Base-by-base conservation (phyloP, 1,140 invertebrate species). In the Drosophila aff. region DNA sequence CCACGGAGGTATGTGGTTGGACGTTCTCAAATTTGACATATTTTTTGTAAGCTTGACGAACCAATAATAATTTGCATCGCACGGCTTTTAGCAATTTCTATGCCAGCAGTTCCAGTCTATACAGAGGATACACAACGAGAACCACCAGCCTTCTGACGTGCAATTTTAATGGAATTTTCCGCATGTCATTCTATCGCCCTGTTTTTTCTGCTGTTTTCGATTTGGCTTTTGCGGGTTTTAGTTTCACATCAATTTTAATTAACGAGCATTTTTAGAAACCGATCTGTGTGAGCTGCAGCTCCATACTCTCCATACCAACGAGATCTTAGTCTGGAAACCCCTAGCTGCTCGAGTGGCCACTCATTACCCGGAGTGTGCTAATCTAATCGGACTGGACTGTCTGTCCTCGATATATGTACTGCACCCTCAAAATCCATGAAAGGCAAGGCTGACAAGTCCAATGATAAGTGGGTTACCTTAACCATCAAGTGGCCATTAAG, bases 61-160 rank as follows among this genome's bases (percentile, higher is more conserved):
- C 89, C 89, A 91, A 91, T 91, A 89, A 91, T 89, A 91, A 85
- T 91, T 91, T 82, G 77, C 79, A 91, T 89, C 55, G 81, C 81
- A 78, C 79, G 84, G 58, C 53, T 68, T 73, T 69, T 69, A 75
- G 46, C 62, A 63, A 90, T 90, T 84, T 84, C 78, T 90, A 89
- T 90, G 84, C 68, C 67, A 61, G 50, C 44, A 41, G 40, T 46
- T 36, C 21, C 26, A 28, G 49, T 47, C 31, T 43, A 46, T 41
- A 16, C 28, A 64, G 13, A 2, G 40, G n/a, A 16, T 38, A 58
- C 41, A 69, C 43, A 23, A 2, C 16, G 33, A 4, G 13, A 23
- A 69, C 18, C 11, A 52, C 28, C 53, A 18, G 36, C 41, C 33
- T 44, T 50, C 23, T 67, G 79, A 64, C 59, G 72, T 81, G 60